phyloP scores from a whole-genome alignment of 2,797 vertebrate species.

The Platyrinchus mystaceus region DNA sequence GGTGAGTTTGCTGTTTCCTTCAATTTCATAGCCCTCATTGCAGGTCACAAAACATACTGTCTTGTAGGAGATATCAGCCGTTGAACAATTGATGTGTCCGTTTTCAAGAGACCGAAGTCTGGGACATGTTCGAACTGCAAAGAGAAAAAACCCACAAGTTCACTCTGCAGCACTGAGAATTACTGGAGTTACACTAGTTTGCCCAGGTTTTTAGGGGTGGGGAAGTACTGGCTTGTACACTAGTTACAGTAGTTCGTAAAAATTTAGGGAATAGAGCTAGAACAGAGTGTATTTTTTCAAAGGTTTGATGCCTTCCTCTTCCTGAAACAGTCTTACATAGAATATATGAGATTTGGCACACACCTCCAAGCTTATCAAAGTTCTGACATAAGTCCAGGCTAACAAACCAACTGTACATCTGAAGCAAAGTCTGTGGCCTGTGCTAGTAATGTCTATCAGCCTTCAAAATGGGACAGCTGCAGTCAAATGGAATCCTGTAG shows the following conservation, averaged over 20 bases:
- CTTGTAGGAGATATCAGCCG: slow-evolving; percentile 75
- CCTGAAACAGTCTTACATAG: neutral
- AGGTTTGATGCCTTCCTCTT: neutral
- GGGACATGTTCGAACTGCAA: slow-evolving; percentile 87
- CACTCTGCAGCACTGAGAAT: neutral
- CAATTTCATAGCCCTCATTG: slow-evolving; percentile 85
- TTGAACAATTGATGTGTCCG: slow-evolving; percentile 85
- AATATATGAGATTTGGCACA: neutral
- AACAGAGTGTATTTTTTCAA: neutral
- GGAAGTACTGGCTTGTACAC: neutral
- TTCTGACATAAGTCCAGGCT: neutral
- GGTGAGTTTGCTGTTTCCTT: slow-evolving; percentile 82
- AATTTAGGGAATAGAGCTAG: neutral
- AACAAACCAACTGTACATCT: neutral
- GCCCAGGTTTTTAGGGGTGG: neutral
- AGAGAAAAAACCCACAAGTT: neutral
- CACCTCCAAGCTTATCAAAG: neutral
- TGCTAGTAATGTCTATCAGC: neutral
- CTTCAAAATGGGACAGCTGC: neutral
- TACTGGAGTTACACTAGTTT: neutral
- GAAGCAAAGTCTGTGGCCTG: neutral
- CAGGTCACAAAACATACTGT: slow-evolving; percentile 86
- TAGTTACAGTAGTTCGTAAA: neutral
- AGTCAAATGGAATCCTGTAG: neutral
- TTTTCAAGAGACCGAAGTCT: slow-evolving; percentile 80